Evolutionary conservation across 1,140 invertebrate genomes (phyloP), one percentile per base, ranked within the genome.

Genomic region (Drosophila suzukii): DNA sequence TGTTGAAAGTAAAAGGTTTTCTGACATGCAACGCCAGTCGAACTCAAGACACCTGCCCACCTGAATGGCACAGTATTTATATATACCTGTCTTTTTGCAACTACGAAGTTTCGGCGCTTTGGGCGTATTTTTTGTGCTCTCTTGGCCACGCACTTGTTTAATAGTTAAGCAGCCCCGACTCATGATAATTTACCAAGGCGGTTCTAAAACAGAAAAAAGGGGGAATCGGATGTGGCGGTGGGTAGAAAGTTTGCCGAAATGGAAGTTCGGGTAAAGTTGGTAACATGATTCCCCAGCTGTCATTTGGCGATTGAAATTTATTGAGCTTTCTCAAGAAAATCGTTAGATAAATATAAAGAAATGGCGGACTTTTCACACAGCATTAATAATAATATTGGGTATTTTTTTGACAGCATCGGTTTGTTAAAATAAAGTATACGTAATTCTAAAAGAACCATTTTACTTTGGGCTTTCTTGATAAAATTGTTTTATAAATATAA

Each of bases 1-100:
- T 59, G 68, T 63, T 86, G 83, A 88, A 88, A 88, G 83, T 88
- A 88, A 88, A 88, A 88, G 83, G 84, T 49, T 57, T 41, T 20
- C n/a, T 36, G 62, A 57, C 67, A 66, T 81, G 55, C 75, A 51
- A 44, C 54, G 66, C 44, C 72, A 63, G 50, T 68, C 50, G 67
- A 54, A 46, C n/a, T 20, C 7, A 41, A 51, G 58, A 75, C 73
- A 76, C 73, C 73, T 76, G 73, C 72, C 75, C 68, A 71, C 72
- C 75, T 66, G 65, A 44, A 34, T 17, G 30, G 60, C 43, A 70
- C 56, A 30, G 59, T 41, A 70, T 57, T 34, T 51, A 27, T 50
- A 15, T 32, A 30, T 59, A 59, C 57, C 34, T 51, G 49, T 51
- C 43, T 34, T 13, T 34, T 36, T 44, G 38, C 15, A 57, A 47